These are phyloP conservation scores for Cepphus grylle DNA, from an alignment of 2,113 vertebrate species.

Conservation along the genomic window DNA sequence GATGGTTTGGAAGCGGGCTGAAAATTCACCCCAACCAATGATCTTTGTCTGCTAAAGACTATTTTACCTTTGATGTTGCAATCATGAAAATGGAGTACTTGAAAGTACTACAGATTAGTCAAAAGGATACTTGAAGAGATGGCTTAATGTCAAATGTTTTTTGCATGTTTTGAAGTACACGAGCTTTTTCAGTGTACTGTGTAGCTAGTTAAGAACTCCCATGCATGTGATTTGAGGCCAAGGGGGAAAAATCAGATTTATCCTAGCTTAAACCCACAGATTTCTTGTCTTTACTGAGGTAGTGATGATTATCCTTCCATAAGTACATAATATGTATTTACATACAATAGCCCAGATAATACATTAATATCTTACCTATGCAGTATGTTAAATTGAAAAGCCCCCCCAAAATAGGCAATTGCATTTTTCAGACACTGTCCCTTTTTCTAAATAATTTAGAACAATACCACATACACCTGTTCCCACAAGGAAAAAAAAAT, in stretches of 20 bases:
- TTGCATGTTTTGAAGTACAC: neutral
- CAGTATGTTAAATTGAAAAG: neutral
- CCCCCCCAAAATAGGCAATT: neutral
- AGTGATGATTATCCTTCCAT: neutral
- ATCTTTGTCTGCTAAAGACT: neutral
- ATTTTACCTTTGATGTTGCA: neutral
- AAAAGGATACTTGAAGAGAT: neutral
- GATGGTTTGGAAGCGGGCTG: neutral
- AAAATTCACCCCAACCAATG: neutral
- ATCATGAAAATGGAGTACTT: neutral
- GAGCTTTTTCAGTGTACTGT: neutral
- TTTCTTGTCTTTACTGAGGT: neutral
- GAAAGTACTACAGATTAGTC: neutral
- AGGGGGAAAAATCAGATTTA: neutral
- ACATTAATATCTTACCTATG: neutral
- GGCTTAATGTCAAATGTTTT: neutral
- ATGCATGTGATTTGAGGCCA: neutral
- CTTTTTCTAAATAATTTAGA: neutral
- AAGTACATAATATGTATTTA: neutral
- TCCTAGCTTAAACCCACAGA: neutral
- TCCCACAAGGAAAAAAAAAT: neutral
- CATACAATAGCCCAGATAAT: neutral
- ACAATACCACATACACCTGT: neutral
- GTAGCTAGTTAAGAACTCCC: neutral
- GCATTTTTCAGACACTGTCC: neutral